Percentiles rank a stretch among this genome's conserved stretches.
These are phyloP conservation scores for Amphipyra tragopoginis DNA, from an alignment of 2,888 invertebrate genomes.

Conservation along the genomic window DNA sequence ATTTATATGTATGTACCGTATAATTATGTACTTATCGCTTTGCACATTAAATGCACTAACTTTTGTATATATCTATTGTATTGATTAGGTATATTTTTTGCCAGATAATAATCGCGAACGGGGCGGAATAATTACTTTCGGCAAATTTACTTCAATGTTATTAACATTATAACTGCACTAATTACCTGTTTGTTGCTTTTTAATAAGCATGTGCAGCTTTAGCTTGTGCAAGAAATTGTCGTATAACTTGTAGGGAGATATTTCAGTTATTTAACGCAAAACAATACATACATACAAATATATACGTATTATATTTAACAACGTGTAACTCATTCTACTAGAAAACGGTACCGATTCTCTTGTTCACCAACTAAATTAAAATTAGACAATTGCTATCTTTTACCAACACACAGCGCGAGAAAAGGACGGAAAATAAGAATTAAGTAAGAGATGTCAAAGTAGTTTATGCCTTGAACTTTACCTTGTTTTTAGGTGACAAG, in stretches of 20 bases:
- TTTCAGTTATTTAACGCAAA: constrained; percentile 4
- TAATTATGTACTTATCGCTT: not conserved
- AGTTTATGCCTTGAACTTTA: too few species aligned
- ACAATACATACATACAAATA: not conserved
- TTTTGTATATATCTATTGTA: constrained; percentile 4
- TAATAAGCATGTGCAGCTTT: constrained; percentile 15
- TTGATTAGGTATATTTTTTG: constrained; percentile 57
- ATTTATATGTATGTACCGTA: not conserved
- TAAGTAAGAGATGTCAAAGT: too few species aligned
- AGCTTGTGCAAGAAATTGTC: constrained; percentile 5
- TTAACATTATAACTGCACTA: constrained; percentile 33
- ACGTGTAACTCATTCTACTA: too few species aligned
- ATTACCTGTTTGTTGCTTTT: constrained; percentile 7
- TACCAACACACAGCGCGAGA: too few species aligned
- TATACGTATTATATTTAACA: too few species aligned
- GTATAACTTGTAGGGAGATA: not conserved
- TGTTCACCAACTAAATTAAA: too few species aligned
- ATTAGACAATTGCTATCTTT: too few species aligned
- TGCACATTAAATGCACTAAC: constrained; percentile 21
- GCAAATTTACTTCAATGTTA: constrained; percentile 3
- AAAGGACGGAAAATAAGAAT: too few species aligned
- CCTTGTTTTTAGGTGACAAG: too few species aligned
- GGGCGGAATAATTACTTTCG: constrained; percentile 2
- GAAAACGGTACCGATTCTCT: too few species aligned
- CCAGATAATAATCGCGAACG: constrained; percentile 40